Evolutionary conservation across 1,140 invertebrate genomes (phyloP).

Genomic region (Pararge aegeria): DNA sequence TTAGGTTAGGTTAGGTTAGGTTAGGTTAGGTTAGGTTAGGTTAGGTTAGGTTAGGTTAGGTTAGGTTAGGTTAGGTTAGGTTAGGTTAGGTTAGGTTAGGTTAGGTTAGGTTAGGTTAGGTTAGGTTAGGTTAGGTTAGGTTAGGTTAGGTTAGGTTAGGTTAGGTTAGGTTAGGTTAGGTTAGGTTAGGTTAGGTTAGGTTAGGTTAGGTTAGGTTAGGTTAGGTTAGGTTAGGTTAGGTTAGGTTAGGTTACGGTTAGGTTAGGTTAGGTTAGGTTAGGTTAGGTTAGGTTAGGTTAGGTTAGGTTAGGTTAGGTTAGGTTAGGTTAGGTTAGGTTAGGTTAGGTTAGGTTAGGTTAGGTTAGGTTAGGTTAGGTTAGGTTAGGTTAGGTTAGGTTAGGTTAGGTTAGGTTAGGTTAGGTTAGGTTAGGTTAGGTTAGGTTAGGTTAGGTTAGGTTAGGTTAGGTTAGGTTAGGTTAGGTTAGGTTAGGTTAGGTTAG

Average conservation of each 20-base stretch:
- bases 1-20: background rate
- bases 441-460: conserved; percentile 13
- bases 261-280: conserved; percentile 11
- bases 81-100: too few relatives aligned
- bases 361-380: conserved; percentile 5
- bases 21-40: background rate
- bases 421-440: conserved; percentile 5
- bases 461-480: conserved; percentile 15
- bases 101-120: background rate
- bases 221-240: conserved; percentile 10
- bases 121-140: background rate
- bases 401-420: conserved; percentile 5
- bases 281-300: conserved; percentile 5
- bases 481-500: background rate
- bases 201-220: conserved; percentile 6
- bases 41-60: too few relatives aligned
- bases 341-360: background rate
- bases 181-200: conserved; percentile 5
- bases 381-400: conserved; percentile 5
- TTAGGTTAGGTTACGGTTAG: conserved; percentile 12
- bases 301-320: conserved; percentile 5
- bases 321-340: conserved; percentile 3
- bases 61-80: too few relatives aligned
- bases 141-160: conserved; percentile 9
- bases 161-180: conserved; percentile 12